Evolutionary conservation across 2,113 vertebrate species (phyloP).

Genomic region (Oncorhynchus nerka): DNA sequence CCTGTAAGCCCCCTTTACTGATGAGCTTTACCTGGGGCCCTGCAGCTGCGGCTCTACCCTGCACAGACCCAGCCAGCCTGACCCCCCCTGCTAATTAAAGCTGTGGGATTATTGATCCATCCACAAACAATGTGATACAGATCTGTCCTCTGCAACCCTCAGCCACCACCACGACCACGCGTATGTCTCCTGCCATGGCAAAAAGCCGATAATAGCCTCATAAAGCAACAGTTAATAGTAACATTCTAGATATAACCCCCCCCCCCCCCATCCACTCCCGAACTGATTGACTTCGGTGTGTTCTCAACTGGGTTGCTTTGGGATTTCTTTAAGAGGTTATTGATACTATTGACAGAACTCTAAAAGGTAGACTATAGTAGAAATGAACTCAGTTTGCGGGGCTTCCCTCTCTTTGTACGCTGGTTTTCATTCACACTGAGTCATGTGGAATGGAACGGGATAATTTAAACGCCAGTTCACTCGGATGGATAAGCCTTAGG

Average conservation of each 20-base stretch:
- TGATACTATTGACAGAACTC: too few relatives aligned
- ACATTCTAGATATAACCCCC: too few relatives aligned
- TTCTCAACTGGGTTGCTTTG: too few relatives aligned
- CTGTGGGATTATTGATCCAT: constrained; percentile 72
- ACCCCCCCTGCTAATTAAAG: constrained; percentile 78
- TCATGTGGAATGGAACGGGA: neutral
- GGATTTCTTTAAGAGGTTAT: too few relatives aligned
- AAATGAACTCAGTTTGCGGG: too few relatives aligned
- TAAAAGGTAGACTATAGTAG: too few relatives aligned
- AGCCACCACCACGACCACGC: constrained; percentile 44
- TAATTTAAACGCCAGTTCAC: constrained; percentile 1
- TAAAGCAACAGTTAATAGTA: constrained; percentile 56
- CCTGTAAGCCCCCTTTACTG: constrained; percentile 71
- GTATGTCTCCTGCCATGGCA: constrained; percentile 50
- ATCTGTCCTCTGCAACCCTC: constrained; percentile 78
- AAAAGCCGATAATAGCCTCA: constrained; percentile 69
- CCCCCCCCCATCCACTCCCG: too few relatives aligned
- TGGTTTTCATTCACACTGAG: neutral
- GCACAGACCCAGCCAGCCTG: constrained; percentile 52
- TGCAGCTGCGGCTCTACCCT: constrained; percentile 10
- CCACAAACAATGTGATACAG: constrained; percentile 74
- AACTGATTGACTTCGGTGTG: too few relatives aligned
- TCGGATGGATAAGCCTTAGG: neutral
- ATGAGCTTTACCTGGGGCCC: constrained; percentile 72
- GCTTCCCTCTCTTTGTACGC: neutral